These are phyloP conservation scores for Platalea minor DNA, from an alignment of 2,797 vertebrate genomes.

Conservation along the genomic window DNA sequence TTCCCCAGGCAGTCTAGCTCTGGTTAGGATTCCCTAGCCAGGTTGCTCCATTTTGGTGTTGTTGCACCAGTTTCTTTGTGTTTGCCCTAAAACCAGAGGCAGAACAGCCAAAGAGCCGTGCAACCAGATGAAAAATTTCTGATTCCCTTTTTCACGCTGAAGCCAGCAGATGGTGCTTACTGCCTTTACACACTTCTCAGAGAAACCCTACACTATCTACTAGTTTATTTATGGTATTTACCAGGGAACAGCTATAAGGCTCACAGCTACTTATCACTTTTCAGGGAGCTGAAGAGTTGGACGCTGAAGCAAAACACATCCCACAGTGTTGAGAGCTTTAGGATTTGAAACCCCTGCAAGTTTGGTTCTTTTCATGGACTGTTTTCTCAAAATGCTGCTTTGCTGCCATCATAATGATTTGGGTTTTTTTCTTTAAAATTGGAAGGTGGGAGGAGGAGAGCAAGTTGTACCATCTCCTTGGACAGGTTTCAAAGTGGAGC, in stretches of 20 bases:
- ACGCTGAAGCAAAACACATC: conserved; percentile 7
- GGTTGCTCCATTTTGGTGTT: neutral
- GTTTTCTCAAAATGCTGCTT: conserved; percentile 20
- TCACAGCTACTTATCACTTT: neutral
- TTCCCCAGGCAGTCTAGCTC: neutral
- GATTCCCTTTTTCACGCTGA: neutral
- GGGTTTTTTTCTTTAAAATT: neutral
- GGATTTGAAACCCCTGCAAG: neutral
- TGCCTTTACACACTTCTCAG: neutral
- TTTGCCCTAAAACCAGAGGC: neutral
- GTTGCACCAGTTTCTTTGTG: neutral
- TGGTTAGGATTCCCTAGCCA: neutral
- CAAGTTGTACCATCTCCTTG: neutral
- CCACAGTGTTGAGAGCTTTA: conserved; percentile 33
- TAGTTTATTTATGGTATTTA: neutral
- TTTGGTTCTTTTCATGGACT: neutral
- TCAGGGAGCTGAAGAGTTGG: neutral
- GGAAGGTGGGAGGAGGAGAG: neutral
- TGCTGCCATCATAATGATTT: neutral
- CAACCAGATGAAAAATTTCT: neutral
- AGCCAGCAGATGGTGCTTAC: conserved; percentile 54
- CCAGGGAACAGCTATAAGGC: neutral
- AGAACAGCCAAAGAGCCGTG: neutral
- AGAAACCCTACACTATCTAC: neutral
- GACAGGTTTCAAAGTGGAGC: neutral